Percentiles rank a stretch among this genome's conserved stretches.
Conservation (phyloP, 2,797 vertebrate species). For the Malacoctenus gilli region DNA sequence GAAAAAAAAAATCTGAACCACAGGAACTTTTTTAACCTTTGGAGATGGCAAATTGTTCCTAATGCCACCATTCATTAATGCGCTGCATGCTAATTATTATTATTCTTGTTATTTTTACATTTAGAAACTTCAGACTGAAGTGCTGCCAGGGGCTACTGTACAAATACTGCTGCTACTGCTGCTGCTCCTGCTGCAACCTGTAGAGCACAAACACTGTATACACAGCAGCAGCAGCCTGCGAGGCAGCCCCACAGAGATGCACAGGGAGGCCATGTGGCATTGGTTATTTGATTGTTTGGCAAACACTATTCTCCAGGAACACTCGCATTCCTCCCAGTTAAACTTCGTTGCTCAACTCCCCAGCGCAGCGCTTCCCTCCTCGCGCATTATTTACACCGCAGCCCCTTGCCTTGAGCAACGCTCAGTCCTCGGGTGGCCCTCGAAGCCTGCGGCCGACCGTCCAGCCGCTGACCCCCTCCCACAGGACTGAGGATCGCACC, state of each 20-base stretch:
- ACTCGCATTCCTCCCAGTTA: slow-evolving; percentile 67
- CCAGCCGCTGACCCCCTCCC: slow-evolving; percentile 60
- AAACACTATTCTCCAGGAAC: slow-evolving; percentile 55
- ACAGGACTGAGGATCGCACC: slow-evolving; percentile 41
- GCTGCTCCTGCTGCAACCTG: too few species aligned
- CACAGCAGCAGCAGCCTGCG: slow-evolving; percentile 37
- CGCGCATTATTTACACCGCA: slow-evolving; percentile 60
- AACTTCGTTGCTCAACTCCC: slow-evolving; percentile 68
- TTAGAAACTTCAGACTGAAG: slow-evolving; percentile 12
- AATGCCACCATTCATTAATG: slow-evolving; percentile 11
- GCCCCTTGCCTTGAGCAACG: slow-evolving; percentile 54
- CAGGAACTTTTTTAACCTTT: neutral
- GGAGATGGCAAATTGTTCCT: neutral
- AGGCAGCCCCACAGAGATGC: slow-evolving; percentile 38
- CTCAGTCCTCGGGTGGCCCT: slow-evolving; percentile 45
- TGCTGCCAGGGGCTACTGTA: slow-evolving; percentile 10
- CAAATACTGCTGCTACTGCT: slow-evolving; percentile 7
- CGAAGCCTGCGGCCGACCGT: slow-evolving; percentile 35
- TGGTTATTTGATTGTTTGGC: slow-evolving; percentile 70
- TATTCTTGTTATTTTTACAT: slow-evolving; percentile 10
- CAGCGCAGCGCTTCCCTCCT: slow-evolving; percentile 55
- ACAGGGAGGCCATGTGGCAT: slow-evolving; percentile 67
- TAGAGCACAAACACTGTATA: slow-evolving; percentile 30
- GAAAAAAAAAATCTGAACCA: neutral
- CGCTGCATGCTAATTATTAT: neutral